A percentile compares a stretch with the other conserved stretches of the same genome.
These are phyloP conservation scores for Ciona savignyi DNA, from an alignment of 23 tunicate genomes.

Conservation along the genomic window DNA sequence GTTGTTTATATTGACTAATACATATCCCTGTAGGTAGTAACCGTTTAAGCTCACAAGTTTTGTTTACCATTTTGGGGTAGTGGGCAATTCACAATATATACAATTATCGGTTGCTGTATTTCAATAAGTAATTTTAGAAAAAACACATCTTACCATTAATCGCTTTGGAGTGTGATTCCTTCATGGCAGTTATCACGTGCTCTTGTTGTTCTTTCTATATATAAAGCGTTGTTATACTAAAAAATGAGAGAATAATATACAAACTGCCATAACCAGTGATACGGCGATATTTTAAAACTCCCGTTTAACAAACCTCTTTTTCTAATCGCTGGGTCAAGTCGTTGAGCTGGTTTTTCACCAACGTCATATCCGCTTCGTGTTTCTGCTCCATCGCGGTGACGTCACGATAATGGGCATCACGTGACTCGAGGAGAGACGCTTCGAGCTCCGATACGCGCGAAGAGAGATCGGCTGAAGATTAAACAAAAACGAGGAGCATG, in stretches of 20 bases:
- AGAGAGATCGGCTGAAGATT: background rate
- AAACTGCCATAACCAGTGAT: no score
- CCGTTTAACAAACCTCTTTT: no score
- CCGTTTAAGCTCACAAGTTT: no score
- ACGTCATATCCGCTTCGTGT: background rate
- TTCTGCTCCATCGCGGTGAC: conserved; percentile 7
- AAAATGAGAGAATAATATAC: no score
- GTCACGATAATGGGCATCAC: conserved; percentile 24
- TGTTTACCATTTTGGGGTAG: no score
- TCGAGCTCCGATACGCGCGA: conserved; percentile 31
- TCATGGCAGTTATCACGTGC: background rate
- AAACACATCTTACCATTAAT: conserved; percentile 2
- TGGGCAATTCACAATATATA: no score
- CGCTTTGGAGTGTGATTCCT: background rate
- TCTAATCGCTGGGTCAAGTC: conserved; percentile 5
- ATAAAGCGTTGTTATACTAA: background rate
- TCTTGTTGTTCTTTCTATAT: background rate
- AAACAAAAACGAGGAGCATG: no score
- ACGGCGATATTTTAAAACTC: no score
- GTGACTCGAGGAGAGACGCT: conserved; percentile 9
- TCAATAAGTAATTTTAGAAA: no score
- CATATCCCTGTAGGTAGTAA: no score
- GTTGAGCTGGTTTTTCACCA: conserved; percentile 4
- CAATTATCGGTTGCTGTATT: no score
- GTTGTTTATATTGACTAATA: no score